A percentile compares a stretch with the other conserved stretches of the same genome.
Evolutionary conservation across 2,888 invertebrate species (phyloP).

Genomic region (Cactoblastis cactorum): DNA sequence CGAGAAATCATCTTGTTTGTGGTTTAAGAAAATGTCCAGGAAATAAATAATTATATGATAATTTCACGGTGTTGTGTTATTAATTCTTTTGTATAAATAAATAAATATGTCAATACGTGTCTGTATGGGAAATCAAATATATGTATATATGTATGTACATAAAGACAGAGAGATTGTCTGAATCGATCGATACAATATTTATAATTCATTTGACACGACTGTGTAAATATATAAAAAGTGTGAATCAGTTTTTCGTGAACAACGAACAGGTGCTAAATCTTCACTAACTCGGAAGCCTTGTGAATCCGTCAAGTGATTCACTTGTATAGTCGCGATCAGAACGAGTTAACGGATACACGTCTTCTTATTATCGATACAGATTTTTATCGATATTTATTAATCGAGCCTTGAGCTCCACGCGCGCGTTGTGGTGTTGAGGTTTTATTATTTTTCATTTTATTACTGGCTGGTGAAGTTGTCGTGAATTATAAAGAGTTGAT

Average conservation of each 20-base stretch:
- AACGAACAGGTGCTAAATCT: background rate
- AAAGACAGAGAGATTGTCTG: no score
- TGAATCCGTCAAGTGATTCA: constrained; percentile 1
- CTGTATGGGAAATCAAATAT: no score
- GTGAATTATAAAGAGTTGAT: background rate
- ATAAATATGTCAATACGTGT: no score
- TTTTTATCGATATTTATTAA: constrained; percentile 9
- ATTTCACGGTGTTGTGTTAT: no score
- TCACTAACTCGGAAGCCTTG: background rate
- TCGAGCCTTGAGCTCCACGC: background rate
- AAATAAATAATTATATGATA: no score
- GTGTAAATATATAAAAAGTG: background rate
- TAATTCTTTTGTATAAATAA: no score
- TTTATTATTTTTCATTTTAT: background rate
- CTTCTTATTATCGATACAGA: constrained; percentile 3
- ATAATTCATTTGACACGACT: no score
- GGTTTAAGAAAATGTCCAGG: no score
- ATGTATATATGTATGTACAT: no score
- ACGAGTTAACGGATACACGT: constrained; percentile 5
- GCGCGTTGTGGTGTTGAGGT: constrained; percentile 5
- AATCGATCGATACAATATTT: no score
- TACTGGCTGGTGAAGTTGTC: background rate
- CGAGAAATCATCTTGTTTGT: no score
- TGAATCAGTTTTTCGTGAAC: background rate
- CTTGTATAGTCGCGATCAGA: constrained; percentile 3